Percentiles rank a stretch among this genome's conserved stretches.
Evolutionary conservation across 2,888 invertebrate genomes (phyloP).

Genomic region (Campaea margaritaria): DNA sequence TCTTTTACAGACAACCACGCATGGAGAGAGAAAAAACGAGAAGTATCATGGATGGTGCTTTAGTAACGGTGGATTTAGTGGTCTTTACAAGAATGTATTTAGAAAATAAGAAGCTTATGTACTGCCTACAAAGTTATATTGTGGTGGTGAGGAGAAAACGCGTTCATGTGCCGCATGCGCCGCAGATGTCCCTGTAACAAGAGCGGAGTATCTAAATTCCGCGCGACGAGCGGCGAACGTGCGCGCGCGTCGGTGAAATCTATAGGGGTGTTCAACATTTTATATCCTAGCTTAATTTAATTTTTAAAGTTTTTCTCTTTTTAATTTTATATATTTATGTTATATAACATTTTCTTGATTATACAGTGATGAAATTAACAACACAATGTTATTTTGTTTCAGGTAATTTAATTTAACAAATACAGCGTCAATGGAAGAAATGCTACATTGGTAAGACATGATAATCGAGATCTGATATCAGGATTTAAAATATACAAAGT

Average conservation of each 20-base stretch:
- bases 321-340: not conserved
- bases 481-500: not conserved
- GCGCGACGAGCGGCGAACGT: constrained; percentile 57
- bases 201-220: constrained; percentile 74
- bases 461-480: not conserved
- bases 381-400: constrained; percentile 48
- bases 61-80: too few relatives aligned
- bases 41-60: too few relatives aligned
- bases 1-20: too few relatives aligned
- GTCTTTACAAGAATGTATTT: too few relatives aligned
- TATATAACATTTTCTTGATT: too few relatives aligned
- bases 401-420: constrained; percentile 54
- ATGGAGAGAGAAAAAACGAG: too few relatives aligned
- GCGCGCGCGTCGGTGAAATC: constrained; percentile 67
- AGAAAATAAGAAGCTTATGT: constrained; percentile 1
- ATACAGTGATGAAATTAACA: not conserved
- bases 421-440: constrained; percentile 12
- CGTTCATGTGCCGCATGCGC: constrained; percentile 52
- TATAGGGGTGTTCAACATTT: constrained; percentile 42
- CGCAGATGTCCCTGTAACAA: constrained; percentile 71
- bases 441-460: constrained; percentile 9
- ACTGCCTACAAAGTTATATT: constrained; percentile 35
- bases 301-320: not conserved
- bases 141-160: constrained; percentile 60
- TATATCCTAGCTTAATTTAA: not conserved